Conservation (phyloP, 1,140 invertebrate species). For the Brachionus sp. region DNA sequence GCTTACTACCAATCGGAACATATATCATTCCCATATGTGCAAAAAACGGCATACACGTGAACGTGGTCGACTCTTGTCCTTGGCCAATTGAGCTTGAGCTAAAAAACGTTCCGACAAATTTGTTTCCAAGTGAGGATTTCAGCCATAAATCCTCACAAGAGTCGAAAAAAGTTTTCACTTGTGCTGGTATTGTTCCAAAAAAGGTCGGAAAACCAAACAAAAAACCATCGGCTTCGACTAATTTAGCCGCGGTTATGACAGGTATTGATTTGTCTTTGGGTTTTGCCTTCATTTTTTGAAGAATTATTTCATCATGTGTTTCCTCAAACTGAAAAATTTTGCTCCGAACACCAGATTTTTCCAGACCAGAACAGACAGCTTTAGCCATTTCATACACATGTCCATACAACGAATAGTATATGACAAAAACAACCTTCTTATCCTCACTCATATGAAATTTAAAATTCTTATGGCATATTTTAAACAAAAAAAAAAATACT, state of each 20-base stretch:
- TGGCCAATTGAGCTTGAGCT: not conserved
- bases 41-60: constrained; percentile 35
- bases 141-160: constrained; percentile 38
- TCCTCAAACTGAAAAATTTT: constrained; percentile 38
- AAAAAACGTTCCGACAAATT: constrained; percentile 41
- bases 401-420: constrained; percentile 44
- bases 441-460: not conserved
- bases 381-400: constrained; percentile 22
- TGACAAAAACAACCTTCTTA: constrained; percentile 35
- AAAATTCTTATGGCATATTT: not conserved
- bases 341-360: not conserved
- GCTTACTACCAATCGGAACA: constrained; percentile 31
- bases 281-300: constrained; percentile 25
- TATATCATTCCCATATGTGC: constrained; percentile 33
- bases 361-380: not conserved
- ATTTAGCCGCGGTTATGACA: constrained; percentile 20
- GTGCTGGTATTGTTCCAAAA: constrained; percentile 27
- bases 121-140: not conserved
- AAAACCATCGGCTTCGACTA: constrained; percentile 41
- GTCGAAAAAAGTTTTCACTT: constrained; percentile 39
- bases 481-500: not conserved
- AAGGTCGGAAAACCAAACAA: constrained; percentile 41
- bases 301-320: not conserved
- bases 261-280: not conserved
- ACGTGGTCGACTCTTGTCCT: constrained; percentile 36